A percentile compares a stretch with the other conserved stretches of the same genome.
Conservation (phyloP, 2,888 invertebrate genomes). For the Ochropleura plecta region DNA sequence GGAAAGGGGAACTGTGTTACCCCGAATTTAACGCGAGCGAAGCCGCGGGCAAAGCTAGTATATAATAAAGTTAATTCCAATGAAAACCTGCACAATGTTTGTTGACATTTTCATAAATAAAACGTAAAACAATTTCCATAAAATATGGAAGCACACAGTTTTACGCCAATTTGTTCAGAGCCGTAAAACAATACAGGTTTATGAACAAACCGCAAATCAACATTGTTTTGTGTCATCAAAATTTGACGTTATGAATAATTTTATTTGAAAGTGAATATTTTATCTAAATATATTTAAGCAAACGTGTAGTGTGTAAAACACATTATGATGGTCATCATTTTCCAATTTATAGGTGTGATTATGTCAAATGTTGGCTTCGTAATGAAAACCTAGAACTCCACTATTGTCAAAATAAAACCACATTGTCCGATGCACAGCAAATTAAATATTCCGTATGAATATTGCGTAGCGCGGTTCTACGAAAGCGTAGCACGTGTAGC, state of each 20-base stretch:
- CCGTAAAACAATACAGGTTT: background rate
- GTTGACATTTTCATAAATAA: constrained; percentile 29
- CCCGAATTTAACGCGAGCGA: too few relatives aligned
- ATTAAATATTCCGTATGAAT: background rate
- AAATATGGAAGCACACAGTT: constrained; percentile 16
- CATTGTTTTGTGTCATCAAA: constrained; percentile 9
- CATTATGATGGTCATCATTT: background rate
- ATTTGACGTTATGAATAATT: constrained; percentile 11
- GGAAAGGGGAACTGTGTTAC: too few relatives aligned
- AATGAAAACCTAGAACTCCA: background rate
- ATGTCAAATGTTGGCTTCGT: background rate
- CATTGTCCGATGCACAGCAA: background rate
- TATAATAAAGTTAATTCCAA: background rate
- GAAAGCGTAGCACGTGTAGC: constrained; percentile 19
- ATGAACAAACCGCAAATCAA: constrained; percentile 10
- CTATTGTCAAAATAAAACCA: background rate
- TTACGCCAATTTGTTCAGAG: constrained; percentile 20
- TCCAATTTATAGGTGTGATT: background rate
- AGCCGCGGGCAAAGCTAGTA: too few relatives aligned
- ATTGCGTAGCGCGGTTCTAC: background rate
- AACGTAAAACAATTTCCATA: constrained; percentile 27
- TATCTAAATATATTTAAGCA: constrained; percentile 2
- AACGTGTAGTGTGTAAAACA: background rate
- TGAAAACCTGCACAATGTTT: background rate
- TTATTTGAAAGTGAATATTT: constrained; percentile 6